Conservation (phyloP, 2,888 invertebrate species). For the Plutella xylostella region DNA sequence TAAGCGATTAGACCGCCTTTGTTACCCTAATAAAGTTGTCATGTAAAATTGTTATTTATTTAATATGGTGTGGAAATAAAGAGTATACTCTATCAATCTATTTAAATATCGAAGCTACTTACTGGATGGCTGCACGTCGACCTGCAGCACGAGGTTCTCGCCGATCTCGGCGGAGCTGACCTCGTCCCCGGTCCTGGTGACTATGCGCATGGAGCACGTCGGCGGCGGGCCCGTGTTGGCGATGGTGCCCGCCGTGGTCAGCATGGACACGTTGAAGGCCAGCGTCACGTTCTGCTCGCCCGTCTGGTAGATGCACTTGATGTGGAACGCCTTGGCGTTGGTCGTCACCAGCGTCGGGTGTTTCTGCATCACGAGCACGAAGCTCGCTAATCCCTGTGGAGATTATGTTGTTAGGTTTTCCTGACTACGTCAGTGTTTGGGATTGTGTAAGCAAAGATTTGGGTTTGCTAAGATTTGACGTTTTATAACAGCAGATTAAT, state of each 20-base stretch:
- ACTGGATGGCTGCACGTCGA: slow-evolving; percentile 84
- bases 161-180: slow-evolving; percentile 94
- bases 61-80: too few relatives aligned
- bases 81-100: too few relatives aligned
- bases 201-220: slow-evolving; percentile 91
- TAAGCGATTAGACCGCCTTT: too few relatives aligned
- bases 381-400: slow-evolving; percentile 87
- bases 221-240: slow-evolving; percentile 96
- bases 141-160: slow-evolving; percentile 87
- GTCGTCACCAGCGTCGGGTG: slow-evolving; percentile 96
- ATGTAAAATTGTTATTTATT: too few relatives aligned
- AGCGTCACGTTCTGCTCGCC: slow-evolving; percentile 93
- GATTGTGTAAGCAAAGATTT: too few relatives aligned
- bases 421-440: too few relatives aligned
- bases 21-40: too few relatives aligned
- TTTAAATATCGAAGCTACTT: slow-evolving; percentile 31
- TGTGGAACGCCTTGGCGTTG: slow-evolving; percentile 95
- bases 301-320: slow-evolving; percentile 94
- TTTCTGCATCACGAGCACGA: slow-evolving; percentile 94
- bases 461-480: too few relatives aligned
- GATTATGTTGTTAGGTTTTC: too few relatives aligned
- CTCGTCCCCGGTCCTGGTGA: slow-evolving; percentile 86
- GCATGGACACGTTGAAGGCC: slow-evolving; percentile 95
- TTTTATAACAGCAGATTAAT: too few relatives aligned
- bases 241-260: slow-evolving; percentile 94